A percentile compares a stretch with the other conserved stretches of the same genome.
phyloP scores from a whole-genome alignment of 2,797 vertebrate genomes.

The Sphenopsis melanotis region DNA sequence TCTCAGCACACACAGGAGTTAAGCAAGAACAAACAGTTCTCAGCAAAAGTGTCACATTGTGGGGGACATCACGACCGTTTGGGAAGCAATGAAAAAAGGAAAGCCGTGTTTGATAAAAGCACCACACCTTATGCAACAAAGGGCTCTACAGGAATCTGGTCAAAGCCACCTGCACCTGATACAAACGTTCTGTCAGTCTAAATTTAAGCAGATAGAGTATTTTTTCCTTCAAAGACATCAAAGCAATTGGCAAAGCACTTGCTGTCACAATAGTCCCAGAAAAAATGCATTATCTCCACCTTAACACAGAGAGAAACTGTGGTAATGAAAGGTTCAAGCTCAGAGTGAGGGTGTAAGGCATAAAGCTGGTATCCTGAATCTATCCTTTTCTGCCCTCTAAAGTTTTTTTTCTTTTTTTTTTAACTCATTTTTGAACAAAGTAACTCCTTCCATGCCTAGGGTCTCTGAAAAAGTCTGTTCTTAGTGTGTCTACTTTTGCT shows the following conservation, averaged over 20 bases:
- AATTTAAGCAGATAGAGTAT: slow-evolving; percentile 14
- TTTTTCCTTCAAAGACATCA: slow-evolving; percentile 26
- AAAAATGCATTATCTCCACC: slow-evolving; percentile 15
- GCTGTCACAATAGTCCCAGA: background rate
- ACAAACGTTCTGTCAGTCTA: background rate
- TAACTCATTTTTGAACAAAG: background rate
- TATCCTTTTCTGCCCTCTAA: background rate
- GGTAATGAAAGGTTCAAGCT: slow-evolving; percentile 20
- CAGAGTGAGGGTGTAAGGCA: background rate
- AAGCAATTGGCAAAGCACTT: slow-evolving; percentile 13
- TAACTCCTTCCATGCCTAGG: background rate
- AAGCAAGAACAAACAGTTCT: slow-evolving; percentile 42
- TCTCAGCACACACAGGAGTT: slow-evolving; percentile 14
- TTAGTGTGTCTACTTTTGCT: background rate
- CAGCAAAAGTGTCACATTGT: background rate
- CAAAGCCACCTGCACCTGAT: slow-evolving; percentile 6
- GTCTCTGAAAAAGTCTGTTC: background rate
- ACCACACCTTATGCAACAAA: background rate
- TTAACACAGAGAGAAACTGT: background rate
- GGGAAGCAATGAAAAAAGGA: background rate
- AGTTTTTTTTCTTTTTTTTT: background rate
- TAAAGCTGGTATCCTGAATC: background rate
- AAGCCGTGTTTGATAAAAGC: background rate
- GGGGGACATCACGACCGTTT: background rate
- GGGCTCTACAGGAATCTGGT: background rate